A percentile compares a stretch with the other conserved stretches of the same genome.
These are phyloP conservation scores for Drosophila acutilabella DNA, from an alignment of 2,888 invertebrate genomes.

Conservation along the genomic window DNA sequence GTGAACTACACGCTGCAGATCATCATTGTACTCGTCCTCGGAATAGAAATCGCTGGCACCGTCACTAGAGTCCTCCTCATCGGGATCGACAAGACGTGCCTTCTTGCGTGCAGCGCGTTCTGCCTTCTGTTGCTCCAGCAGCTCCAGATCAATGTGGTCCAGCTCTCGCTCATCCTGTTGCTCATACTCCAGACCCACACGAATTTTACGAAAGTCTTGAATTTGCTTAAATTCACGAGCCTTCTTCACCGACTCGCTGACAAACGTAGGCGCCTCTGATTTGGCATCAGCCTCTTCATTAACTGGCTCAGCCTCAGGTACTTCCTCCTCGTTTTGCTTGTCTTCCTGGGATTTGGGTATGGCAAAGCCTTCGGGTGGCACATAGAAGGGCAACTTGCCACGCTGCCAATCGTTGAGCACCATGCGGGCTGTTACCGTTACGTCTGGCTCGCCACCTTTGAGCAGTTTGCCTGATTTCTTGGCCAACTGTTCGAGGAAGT, in stretches of 20 bases:
- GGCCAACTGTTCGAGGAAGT: constrained; percentile 97
- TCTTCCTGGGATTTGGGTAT: constrained; percentile 87
- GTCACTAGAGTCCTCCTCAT: constrained; percentile 86
- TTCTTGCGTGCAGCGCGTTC: constrained; percentile 82
- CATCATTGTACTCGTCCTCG: constrained; percentile 87
- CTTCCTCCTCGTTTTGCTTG: constrained; percentile 64
- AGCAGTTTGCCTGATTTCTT: constrained; percentile 94
- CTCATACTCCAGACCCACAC: constrained; percentile 90
- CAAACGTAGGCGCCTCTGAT: constrained; percentile 81
- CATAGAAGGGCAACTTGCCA: constrained; percentile 98
- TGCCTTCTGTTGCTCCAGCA: constrained; percentile 86
- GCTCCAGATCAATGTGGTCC: constrained; percentile 86
- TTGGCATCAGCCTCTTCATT: constrained; percentile 79
- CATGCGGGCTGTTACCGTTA: constrained; percentile 95
- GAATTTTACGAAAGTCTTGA: constrained; percentile 94
- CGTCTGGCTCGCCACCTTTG: constrained; percentile 98
- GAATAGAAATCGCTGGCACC: constrained; percentile 90
- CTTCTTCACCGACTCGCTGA: constrained; percentile 85
- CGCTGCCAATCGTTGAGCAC: constrained; percentile 99
- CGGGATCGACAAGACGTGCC: constrained; percentile 78
- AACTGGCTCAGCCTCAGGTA: neutral
- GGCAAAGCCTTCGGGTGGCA: constrained; percentile 93
- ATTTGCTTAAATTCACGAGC: constrained; percentile 85
- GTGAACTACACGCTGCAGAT: constrained; percentile 82
- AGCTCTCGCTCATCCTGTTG: constrained; percentile 86